Evolutionary conservation across 2,888 invertebrate species (phyloP).

Genomic region (Ectropis crepuscularia): DNA sequence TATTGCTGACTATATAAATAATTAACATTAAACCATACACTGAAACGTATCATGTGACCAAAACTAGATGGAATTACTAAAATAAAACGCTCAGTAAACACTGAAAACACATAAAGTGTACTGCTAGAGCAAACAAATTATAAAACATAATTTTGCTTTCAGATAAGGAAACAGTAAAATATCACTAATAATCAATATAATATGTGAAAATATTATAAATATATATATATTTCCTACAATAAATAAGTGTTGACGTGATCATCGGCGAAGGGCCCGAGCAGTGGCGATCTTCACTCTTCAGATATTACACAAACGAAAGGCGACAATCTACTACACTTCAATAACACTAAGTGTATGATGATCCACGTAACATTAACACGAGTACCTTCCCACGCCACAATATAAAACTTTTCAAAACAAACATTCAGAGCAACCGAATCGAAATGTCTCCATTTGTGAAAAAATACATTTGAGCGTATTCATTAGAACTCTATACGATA

Average conservation of each 20-base stretch:
- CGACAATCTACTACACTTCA: conserved; percentile 43
- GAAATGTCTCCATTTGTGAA: conserved; percentile 42
- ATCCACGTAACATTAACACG: conserved; percentile 64
- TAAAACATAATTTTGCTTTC: conserved; percentile 65
- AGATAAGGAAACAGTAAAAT: conserved; percentile 66
- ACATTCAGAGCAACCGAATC: conserved; percentile 42
- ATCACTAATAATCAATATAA: conserved; percentile 57
- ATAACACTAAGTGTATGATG: conserved; percentile 52
- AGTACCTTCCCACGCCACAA: conserved; percentile 65
- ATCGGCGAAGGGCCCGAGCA: conserved; percentile 39
- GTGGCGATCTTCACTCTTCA: conserved; percentile 20
- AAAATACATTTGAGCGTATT: conserved; percentile 47
- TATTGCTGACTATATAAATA: conserved; percentile 66
- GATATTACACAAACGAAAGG: conserved; percentile 37
- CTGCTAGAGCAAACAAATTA: conserved; percentile 60
- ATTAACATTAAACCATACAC: conserved; percentile 50
- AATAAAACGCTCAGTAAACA: conserved; percentile 57
- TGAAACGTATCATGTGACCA: conserved; percentile 50
- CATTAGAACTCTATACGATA: conserved; percentile 54
- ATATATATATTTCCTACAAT: conserved; percentile 51
- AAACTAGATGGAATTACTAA: conserved; percentile 55
- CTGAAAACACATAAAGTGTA: conserved; percentile 54
- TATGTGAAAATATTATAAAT: conserved; percentile 59
- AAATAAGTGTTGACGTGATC: conserved; percentile 60
- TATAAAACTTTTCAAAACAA: conserved; percentile 43